A percentile compares a stretch with the other conserved stretches of the same genome.
Evolutionary conservation across 2,113 vertebrate genomes (phyloP).

Genomic region (Capreolus pygargus): DNA sequence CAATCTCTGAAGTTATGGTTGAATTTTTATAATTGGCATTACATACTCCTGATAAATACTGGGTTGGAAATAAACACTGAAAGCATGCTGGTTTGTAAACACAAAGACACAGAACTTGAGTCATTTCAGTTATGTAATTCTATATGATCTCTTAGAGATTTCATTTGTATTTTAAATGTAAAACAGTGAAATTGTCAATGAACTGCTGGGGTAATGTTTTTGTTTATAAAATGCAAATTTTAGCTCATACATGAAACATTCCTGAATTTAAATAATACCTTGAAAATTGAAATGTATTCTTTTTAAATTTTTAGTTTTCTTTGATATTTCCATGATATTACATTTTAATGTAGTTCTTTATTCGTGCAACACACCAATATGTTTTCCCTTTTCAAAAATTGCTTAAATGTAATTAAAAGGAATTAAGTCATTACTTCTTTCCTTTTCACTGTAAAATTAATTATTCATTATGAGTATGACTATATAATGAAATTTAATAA

Average conservation of each 20-base stretch:
- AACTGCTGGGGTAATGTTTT: not conserved
- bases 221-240: conserved; percentile 11
- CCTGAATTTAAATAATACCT: not conserved
- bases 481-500: conserved; percentile 28
- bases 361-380: not conserved
- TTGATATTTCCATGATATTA: not conserved
- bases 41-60: not conserved
- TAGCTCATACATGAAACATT: not conserved
- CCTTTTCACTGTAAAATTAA: not conserved
- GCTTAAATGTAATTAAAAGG: not conserved
- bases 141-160: not conserved
- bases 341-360: conserved; percentile 21
- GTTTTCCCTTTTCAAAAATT: not conserved
- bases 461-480: not conserved
- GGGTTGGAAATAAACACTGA: not conserved
- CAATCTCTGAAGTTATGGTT: not conserved
- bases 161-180: conserved; percentile 29
- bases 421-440: not conserved
- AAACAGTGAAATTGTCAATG: not conserved
- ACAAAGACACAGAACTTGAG: not conserved
- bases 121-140: not conserved
- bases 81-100: not conserved
- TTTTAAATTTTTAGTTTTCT: not conserved
- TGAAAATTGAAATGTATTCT: not conserved
- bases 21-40: not conserved